Evolutionary conservation across 2,797 vertebrate species (phyloP), one percentile per base, ranked within the genome.

Genomic region (Lagorchestes hirsutus): DNA sequence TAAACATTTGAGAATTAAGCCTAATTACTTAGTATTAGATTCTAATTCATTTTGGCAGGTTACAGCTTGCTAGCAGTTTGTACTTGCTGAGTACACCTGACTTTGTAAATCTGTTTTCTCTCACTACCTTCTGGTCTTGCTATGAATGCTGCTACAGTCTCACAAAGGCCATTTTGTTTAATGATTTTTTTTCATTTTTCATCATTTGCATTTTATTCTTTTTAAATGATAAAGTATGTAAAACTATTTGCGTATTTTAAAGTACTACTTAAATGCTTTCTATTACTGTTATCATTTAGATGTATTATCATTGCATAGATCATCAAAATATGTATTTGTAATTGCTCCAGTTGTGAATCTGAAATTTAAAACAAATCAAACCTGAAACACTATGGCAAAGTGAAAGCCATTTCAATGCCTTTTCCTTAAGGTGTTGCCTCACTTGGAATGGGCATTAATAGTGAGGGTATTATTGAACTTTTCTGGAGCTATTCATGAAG

Each of bases 1-100:
- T 59, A 95, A 98, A 97, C 96, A 95, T 91, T 96, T 94, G 94
- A 95, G 5, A 97, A 96, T 96, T 97, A 91, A 97, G 92, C 92
- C 1, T 46, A 46, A 46, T 52, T 97, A 3, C n/a, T 31, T 95
- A 93, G 29, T 91, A 57, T 92, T 62, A 97, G 31, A 95, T 40
- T 0, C 0, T 93, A 97, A 95, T 1, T 95, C 57, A 27, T 91
- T 91, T 93, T 94, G 54, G 6, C 31, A 97, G 97, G 96, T 97
- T 93, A 97, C 92, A 97, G 90, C 52, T n/a, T 82, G 4, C 59
- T 96, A 92, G 82, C 92, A 91, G 74, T 93, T 96, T 95, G 91
- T 94, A 94, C 22, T 94, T 8, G 2, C 91, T 96, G 96, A 96
- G 40, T 40, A 55, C 11, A 92, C 90, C 87, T 95, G 55, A 95